Base-by-base conservation (phyloP, 2,888 invertebrate species). In the Philopedon plagiatum region DNA sequence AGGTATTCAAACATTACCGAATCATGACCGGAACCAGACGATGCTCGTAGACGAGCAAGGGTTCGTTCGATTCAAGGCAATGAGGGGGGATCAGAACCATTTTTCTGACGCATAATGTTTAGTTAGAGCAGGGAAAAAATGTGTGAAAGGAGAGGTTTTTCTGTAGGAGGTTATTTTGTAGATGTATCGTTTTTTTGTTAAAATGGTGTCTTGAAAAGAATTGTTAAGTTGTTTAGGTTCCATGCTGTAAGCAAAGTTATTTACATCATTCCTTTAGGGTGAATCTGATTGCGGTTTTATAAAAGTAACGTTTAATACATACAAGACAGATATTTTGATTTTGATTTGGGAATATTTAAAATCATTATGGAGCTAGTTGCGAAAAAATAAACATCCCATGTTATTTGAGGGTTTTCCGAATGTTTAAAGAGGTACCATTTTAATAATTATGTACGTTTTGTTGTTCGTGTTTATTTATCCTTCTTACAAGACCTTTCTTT, bases 41-140 rank as follows among this genome's bases (percentile, higher is more conserved):
- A 95, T 96, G 94, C 86, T 96, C 75, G 94, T 95, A n/a, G 93
- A 94, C 73, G 96, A 96, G 82, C 94, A 95, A 81, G 95, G 96
- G 4, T 95, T 96, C 85, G 92, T 96, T 11, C 88, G 96, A 77
- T 95, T 96, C 86, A 89, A 94, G 74, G 91, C 93, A 13, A 87
- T 94, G 78, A 74, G 80, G 66, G 83, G 79, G 58, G 84, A 84
- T 67, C 78, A 82, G 68, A 83, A 83, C 76, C 84, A 85, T 74
- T 85, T 83, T 76, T 83, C 84, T 75, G 85, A 85, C 76, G 85
- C 85, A 81, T 85, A 82, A 83, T 81, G 79, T 68, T 80, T 78
- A 76, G 77, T 80, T 74, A 76, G 79, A 69, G 75, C 78, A 78
- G 78, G 75, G 77, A 76, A 76, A 73, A 79, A 79, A 76, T 76